Percentiles rank a stretch among this genome's conserved stretches.
These are phyloP conservation scores for Hydrolagus affinis DNA, from an alignment of 2,113 vertebrate species.

Conservation along the genomic window DNA sequence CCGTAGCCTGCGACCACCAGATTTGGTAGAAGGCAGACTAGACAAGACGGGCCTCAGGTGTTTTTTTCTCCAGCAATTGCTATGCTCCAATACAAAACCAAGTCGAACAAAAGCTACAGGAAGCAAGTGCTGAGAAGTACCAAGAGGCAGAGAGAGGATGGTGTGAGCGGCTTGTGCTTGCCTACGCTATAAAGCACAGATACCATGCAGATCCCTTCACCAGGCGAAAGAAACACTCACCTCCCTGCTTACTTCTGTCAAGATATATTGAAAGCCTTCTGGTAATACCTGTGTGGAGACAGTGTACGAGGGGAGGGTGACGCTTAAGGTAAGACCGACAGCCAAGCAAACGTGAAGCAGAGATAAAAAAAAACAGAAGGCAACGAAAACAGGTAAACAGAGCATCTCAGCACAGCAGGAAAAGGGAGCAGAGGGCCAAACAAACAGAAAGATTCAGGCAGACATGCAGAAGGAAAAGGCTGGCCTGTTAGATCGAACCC, in stretches of 20 bases:
- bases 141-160: slow-evolving; percentile 29
- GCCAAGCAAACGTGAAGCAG: slow-evolving; percentile 39
- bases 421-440: slow-evolving; percentile 15
- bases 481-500: slow-evolving; percentile 24
- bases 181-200: background rate
- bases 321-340: slow-evolving; percentile 38
- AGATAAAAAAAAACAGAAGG: slow-evolving; percentile 35
- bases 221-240: slow-evolving; percentile 59
- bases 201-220: too few relatives aligned
- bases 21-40: too few relatives aligned
- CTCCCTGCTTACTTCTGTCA: slow-evolving; percentile 85
- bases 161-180: background rate
- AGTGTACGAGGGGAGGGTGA: slow-evolving; percentile 44
- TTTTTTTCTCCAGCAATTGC: too few relatives aligned
- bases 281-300: slow-evolving; percentile 72
- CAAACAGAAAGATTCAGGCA: slow-evolving; percentile 27
- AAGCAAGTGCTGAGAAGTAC: slow-evolving; percentile 7
- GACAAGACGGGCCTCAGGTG: too few relatives aligned
- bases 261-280: slow-evolving; percentile 83
- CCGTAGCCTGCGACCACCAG: too few relatives aligned
- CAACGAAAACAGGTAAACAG: slow-evolving; percentile 35
- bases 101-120: background rate
- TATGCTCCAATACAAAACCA: background rate
- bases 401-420: background rate
- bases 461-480: slow-evolving; percentile 10